Conservation (phyloP, 2,113 vertebrate genomes). For the Smithornis capensis region DNA sequence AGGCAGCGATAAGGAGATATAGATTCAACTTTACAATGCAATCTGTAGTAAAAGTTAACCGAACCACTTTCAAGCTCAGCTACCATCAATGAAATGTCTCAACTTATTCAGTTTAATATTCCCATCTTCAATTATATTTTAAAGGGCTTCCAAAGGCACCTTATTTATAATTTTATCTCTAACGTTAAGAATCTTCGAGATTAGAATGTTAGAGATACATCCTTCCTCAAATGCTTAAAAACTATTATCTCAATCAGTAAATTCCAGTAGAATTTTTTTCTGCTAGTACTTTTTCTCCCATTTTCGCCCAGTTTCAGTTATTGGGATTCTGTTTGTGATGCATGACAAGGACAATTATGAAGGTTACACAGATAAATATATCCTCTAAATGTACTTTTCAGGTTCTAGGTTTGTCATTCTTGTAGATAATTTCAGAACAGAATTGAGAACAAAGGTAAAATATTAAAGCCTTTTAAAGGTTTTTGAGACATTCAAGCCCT, state of each 20-base stretch:
- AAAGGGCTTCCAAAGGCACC: background rate
- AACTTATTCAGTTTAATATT: background rate
- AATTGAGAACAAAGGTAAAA: background rate
- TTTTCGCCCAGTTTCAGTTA: background rate
- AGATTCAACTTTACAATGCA: background rate
- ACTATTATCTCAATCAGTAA: background rate
- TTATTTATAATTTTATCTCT: background rate
- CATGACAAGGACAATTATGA: background rate
- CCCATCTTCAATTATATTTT: background rate
- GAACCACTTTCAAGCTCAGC: background rate
- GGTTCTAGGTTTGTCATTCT: background rate
- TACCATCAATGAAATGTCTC: background rate
- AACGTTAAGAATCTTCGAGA: background rate
- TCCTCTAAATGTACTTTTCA: background rate
- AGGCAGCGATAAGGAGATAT: background rate
- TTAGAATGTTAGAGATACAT: fast-evolving
- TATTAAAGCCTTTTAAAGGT: background rate
- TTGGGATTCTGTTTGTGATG: background rate
- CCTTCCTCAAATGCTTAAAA: background rate
- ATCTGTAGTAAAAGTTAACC: background rate
- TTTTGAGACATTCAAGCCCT: background rate
- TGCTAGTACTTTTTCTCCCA: background rate
- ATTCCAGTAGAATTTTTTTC: background rate
- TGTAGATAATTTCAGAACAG: background rate
- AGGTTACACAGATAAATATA: background rate